These are phyloP conservation scores for Pipa parva DNA, from an alignment of 2,113 vertebrate genomes.

Conservation along the genomic window DNA sequence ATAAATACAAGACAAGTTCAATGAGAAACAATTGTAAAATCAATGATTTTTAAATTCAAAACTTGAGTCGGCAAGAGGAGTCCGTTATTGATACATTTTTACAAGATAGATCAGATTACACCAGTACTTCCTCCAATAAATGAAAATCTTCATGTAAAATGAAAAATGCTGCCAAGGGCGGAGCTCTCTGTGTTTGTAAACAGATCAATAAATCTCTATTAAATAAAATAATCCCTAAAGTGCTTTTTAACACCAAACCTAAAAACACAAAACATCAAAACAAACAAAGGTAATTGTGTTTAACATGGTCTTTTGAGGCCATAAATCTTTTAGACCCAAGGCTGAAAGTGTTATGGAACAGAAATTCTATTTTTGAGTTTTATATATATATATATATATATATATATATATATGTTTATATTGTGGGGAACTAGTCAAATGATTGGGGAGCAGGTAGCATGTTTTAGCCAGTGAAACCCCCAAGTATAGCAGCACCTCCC, in stretches of 20 bases:
- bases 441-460: no score
- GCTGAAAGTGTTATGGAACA: neutral
- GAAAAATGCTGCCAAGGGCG: neutral
- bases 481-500: no score
- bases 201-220: neutral
- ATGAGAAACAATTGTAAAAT: constrained; percentile 11
- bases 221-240: constrained; percentile 1
- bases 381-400: no score
- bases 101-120: no score
- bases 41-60: constrained; percentile 9
- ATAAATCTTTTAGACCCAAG: neutral
- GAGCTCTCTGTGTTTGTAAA: neutral
- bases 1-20: constrained; percentile 5
- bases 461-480: no score
- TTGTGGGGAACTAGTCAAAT: no score
- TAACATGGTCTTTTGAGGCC: neutral
- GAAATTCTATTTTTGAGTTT: neutral
- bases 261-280: neutral
- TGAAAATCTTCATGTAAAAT: no score
- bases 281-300: neutral
- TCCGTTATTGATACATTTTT: no score
- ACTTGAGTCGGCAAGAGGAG: no score
- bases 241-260: neutral
- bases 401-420: no score
- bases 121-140: no score